Evolutionary conservation across 92 coral and sea anemone genomes (phyloP), one percentile per base, ranked within the genome.

Genomic region (Muricea muricata): DNA sequence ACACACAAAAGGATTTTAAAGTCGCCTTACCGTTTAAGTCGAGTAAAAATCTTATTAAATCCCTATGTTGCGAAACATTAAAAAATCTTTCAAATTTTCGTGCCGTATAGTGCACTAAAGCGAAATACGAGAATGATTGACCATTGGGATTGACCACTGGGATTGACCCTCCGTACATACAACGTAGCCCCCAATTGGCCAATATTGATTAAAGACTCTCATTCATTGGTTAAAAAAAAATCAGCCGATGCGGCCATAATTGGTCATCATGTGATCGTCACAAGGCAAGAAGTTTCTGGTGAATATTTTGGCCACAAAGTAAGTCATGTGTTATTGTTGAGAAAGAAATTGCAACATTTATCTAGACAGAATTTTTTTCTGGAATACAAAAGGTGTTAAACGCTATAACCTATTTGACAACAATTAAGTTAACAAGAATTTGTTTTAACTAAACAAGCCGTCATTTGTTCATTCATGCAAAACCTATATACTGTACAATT

Each of bases 201-300:
- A 4, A 39, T 8, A 13, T 20, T 28, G 33, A 26, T 11, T 28
- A 52, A 74, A 24, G 29, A 26, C 65, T 25, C 17, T 1, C 24
- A 20, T 24, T 75, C 65, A 75, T 75, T 75, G 80, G 80, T 75
- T 31, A 28, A 75, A 75, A n/a, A n/a, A 75, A 75, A 75, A 29
- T 47, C 60, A 13, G 37, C 39, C 80, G 35, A 57, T 47, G 39
- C 26, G 7, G 78, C 15, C 46, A 18, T 4, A 21, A 71, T 6
- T 3, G 5, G 9, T 7, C 11, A 13, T 6, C 28, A 17, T 33
- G 21, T 48, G 79, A 73, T 8, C 2, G 57, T 73, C 79, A 73
- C 58, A 50, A 40, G 79, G 46, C 58, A 25, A 17, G 35, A 42
- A 30, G 23, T 40, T 72, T 72, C 55, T 72, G 55, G 52, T 26